These are phyloP conservation scores for Ligdia adustata DNA, from an alignment of 2,888 invertebrate genomes.

Conservation along the genomic window DNA sequence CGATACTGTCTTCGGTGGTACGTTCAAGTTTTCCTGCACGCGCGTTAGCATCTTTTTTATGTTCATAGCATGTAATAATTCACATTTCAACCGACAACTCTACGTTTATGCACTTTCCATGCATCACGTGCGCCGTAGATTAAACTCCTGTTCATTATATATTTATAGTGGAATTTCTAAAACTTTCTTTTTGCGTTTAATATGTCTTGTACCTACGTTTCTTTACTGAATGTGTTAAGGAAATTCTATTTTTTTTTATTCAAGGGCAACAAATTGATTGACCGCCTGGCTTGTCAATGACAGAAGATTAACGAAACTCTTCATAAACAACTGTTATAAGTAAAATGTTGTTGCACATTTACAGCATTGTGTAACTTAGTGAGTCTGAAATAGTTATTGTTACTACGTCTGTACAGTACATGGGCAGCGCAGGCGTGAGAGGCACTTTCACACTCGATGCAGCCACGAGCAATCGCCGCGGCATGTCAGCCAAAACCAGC, in stretches of 20 bases:
- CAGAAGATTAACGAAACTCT: too few species aligned
- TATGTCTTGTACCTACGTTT: too few species aligned
- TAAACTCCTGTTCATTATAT: constrained; percentile 9
- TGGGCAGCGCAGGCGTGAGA: constrained; percentile 59
- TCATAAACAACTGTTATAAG: too few species aligned
- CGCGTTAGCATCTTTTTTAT: constrained; percentile 36
- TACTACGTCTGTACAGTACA: constrained; percentile 37
- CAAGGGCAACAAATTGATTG: too few species aligned
- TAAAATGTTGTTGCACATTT: too few species aligned
- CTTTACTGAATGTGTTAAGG: too few species aligned
- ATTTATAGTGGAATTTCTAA: constrained; percentile 11
- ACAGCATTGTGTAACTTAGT: constrained; percentile 52
- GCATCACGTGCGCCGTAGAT: constrained; percentile 19
- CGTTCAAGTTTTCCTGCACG: constrained; percentile 38
- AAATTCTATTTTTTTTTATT: too few species aligned
- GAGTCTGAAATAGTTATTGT: constrained; percentile 61
- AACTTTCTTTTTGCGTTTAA: constrained; percentile 10
- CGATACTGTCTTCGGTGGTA: constrained; percentile 38
- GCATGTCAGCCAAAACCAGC: constrained; percentile 37
- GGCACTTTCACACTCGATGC: constrained; percentile 73
- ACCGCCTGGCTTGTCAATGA: too few species aligned
- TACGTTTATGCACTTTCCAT: constrained; percentile 31
- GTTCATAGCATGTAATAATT: constrained; percentile 29
- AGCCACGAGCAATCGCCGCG: constrained; percentile 22
- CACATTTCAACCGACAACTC: constrained; percentile 21